phyloP scores from a whole-genome alignment of 2,888 invertebrate genomes.

The Ecliptopera silaceata region DNA sequence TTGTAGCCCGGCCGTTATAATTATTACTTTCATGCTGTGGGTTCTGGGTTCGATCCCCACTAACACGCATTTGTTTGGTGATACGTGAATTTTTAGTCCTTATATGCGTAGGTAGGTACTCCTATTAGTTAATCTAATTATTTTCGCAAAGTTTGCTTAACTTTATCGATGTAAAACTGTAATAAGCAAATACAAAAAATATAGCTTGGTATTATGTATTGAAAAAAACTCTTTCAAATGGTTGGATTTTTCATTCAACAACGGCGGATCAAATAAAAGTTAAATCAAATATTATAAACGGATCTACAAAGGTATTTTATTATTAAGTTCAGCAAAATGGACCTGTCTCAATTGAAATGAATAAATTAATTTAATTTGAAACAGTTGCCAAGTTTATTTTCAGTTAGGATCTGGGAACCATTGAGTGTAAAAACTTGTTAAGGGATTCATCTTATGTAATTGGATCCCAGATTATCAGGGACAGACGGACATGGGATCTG shows the following conservation, averaged over 20 bases:
- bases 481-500: constrained; percentile 23
- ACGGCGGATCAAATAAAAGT: neutral
- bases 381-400: constrained; percentile 37
- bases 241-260: neutral
- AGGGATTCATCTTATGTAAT: constrained; percentile 46
- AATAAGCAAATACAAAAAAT: too few relatives aligned
- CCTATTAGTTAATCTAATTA: too few relatives aligned
- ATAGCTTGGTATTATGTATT: too few relatives aligned
- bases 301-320: constrained; percentile 8
- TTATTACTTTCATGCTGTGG: too few relatives aligned
- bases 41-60: too few relatives aligned
- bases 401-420: constrained; percentile 36
- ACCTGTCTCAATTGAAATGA: constrained; percentile 23
- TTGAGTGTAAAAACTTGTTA: constrained; percentile 47
- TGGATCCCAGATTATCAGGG: constrained; percentile 42
- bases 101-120: too few relatives aligned
- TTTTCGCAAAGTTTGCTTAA: too few relatives aligned
- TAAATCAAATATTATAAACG: neutral
- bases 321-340: constrained; percentile 2
- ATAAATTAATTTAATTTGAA: constrained; percentile 40
- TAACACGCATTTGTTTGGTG: too few relatives aligned
- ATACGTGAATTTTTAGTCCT: too few relatives aligned
- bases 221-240: too few relatives aligned
- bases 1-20: too few relatives aligned
- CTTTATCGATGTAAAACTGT: too few relatives aligned